phyloP scores from a whole-genome alignment of 2,888 invertebrate species.

The Neelides folsomi region DNA sequence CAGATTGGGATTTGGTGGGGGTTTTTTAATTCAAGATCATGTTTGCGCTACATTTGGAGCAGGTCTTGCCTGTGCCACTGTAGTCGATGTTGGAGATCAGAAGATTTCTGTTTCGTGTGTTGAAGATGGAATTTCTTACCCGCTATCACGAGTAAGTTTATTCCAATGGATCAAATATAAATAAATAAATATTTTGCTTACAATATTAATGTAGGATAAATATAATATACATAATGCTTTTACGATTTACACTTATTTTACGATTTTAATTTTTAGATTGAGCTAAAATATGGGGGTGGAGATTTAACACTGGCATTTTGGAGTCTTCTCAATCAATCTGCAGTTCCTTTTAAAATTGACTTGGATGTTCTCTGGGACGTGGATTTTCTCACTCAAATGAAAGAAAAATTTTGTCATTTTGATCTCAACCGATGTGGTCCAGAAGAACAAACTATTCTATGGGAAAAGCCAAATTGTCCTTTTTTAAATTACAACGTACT shows the following conservation, averaged over 20 bases:
- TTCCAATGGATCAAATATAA: too few species aligned
- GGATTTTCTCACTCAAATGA: slow-evolving; percentile 63
- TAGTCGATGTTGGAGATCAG: slow-evolving; percentile 88
- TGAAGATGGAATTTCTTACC: slow-evolving; percentile 87
- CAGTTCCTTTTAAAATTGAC: slow-evolving; percentile 53
- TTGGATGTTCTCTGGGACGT: slow-evolving; percentile 35
- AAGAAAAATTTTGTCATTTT: slow-evolving; percentile 81
- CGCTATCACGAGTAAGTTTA: slow-evolving; percentile 55
- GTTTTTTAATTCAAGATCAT: slow-evolving; percentile 64
- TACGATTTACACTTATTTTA: too few species aligned
- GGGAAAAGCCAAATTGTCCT: slow-evolving; percentile 56
- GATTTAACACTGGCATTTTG: slow-evolving; percentile 81
- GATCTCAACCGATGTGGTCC: slow-evolving; percentile 60
- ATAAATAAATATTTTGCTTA: too few species aligned
- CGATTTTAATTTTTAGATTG: too few species aligned
- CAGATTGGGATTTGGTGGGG: slow-evolving; percentile 72
- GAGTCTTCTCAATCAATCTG: slow-evolving; percentile 75
- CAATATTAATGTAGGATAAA: too few species aligned
- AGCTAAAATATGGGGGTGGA: slow-evolving; percentile 78
- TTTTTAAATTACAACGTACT: slow-evolving; percentile 60
- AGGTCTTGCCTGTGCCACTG: slow-evolving; percentile 74
- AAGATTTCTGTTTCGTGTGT: slow-evolving; percentile 92
- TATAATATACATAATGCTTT: too few species aligned
- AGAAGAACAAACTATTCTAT: slow-evolving; percentile 63
- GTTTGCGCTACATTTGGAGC: slow-evolving; percentile 75